Evolutionary conservation across 2,888 invertebrate genomes (phyloP), one percentile per base, ranked within the genome.

Genomic region (Agrochola lychnidis): DNA sequence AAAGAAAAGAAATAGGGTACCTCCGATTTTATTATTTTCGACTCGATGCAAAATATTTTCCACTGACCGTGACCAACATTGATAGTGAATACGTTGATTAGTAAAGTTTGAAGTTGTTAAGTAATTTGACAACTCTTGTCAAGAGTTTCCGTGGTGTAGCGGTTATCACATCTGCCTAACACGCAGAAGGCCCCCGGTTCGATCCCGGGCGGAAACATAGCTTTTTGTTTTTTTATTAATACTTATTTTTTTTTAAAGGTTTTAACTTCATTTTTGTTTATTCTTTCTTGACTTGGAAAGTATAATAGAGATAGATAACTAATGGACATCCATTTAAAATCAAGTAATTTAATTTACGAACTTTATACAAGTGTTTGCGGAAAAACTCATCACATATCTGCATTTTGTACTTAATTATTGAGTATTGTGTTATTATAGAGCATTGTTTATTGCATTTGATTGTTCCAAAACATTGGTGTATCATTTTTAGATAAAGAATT

Each of bases 141-240:
- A 92, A 91, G 88, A 53, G 98, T 98, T 98, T 98, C 98, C 98
- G 98, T 98, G 98, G 98, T 98, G 98, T 98, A 98, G 98, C 98
- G 98, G 98, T 98, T 98, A 98, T 98, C 98, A 98, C 98, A 98
- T 98, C 98, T 98, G 98, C 98, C 98, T 98, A 98, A 98, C 98
- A 98, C 98, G 98, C 98, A 98, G 98, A 98, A 98, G 98, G 98
- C 97, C 98, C 98, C 98, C 98, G 98, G 98, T 98, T 98, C 98
- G 98, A 98, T 98, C 98, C 98, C 98, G 98, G 98, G 98, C 98
- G 98, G 97, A 98, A 98, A 98, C 98, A 98, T 91, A 90, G 82
- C 72, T 91, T 94, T 80, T 77, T 59, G n/a, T 3, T 36, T 9
- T 67, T 19, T 36, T 36, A 36, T 36, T 1, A 36, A 36, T 36